These are phyloP conservation scores for Zaprionus capensis DNA, from an alignment of 1,140 invertebrate species.

Conservation along the genomic window DNA sequence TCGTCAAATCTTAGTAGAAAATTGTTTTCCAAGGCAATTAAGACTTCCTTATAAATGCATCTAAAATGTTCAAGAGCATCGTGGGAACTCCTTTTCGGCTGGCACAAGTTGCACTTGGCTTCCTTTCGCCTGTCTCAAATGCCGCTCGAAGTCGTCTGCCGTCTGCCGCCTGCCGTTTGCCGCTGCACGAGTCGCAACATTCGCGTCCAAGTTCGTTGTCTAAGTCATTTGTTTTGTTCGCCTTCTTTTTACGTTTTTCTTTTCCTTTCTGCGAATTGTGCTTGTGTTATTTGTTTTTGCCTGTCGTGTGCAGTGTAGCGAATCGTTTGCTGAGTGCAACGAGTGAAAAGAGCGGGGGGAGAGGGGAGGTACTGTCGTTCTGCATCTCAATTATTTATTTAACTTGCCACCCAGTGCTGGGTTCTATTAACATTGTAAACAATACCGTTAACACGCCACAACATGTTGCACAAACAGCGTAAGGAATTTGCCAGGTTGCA, in stretches of 20 bases:
- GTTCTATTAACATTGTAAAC: slow-evolving; percentile 79
- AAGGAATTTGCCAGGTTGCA: slow-evolving; percentile 34
- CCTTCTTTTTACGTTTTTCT: slow-evolving; percentile 17
- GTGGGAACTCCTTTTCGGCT: slow-evolving; percentile 8
- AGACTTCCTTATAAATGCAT: slow-evolving; percentile 9
- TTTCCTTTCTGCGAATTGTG: slow-evolving; percentile 4
- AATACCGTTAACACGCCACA: slow-evolving; percentile 76
- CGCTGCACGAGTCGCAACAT: slow-evolving; percentile 22
- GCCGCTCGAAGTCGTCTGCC: slow-evolving; percentile 8
- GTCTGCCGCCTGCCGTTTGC: background rate
- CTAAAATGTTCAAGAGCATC: background rate
- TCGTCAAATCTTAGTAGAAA: background rate
- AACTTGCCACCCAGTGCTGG: slow-evolving; percentile 65
- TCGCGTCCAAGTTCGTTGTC: slow-evolving; percentile 62
- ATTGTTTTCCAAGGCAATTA: background rate
- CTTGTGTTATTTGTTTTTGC: background rate
- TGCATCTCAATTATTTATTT: slow-evolving; percentile 72
- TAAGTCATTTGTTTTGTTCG: slow-evolving; percentile 70
- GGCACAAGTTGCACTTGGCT: background rate
- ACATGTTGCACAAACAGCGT: slow-evolving; percentile 51
- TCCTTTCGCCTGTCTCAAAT: slow-evolving; percentile 6
- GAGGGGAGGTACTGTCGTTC: slow-evolving; percentile 25
- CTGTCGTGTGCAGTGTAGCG: slow-evolving; percentile 47
- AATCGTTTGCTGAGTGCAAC: slow-evolving; percentile 38
- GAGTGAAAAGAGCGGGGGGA: too few species aligned